A percentile compares a stretch with the other conserved stretches of the same genome.
Evolutionary conservation across 1,140 invertebrate species (phyloP).

Genomic region (Hylaeus volcanicus): DNA sequence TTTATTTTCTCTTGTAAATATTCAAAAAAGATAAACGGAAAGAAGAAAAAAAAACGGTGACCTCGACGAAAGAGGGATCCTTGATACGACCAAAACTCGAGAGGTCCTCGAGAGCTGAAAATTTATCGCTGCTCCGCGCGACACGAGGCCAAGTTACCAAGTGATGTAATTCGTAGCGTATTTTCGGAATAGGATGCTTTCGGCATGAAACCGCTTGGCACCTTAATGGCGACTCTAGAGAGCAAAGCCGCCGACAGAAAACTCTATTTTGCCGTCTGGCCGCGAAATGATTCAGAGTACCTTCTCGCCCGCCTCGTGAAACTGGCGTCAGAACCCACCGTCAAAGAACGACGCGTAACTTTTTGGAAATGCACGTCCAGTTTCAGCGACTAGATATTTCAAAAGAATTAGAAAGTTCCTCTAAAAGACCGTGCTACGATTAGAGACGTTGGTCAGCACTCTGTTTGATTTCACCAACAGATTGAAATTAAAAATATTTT

Average conservation of each 20-base stretch:
- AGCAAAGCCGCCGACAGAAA: slow-evolving; percentile 4
- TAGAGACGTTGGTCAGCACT: neutral
- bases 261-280: neutral
- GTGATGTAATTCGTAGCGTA: slow-evolving; percentile 72
- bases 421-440: neutral
- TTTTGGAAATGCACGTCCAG: neutral
- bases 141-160: slow-evolving; percentile 73
- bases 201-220: slow-evolving; percentile 74
- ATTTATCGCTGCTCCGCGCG: slow-evolving; percentile 70
- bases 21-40: neutral
- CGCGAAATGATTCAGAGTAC: slow-evolving; percentile 6
- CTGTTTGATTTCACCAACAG: too few species aligned
- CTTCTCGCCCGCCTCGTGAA: neutral
- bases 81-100: slow-evolving; percentile 20
- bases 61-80: neutral
- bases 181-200: slow-evolving; percentile 71
- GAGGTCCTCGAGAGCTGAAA: slow-evolving; percentile 57
- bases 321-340: neutral
- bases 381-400: neutral
- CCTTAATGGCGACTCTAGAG: slow-evolving; percentile 55
- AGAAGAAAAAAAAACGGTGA: neutral
- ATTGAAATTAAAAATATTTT: too few species aligned
- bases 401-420: neutral
- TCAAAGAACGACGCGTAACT: neutral
- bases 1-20: slow-evolving; percentile 35